A percentile compares a stretch with the other conserved stretches of the same genome.
Conservation (phyloP, 1,140 invertebrate species). For the Antheraea mylitta region DNA sequence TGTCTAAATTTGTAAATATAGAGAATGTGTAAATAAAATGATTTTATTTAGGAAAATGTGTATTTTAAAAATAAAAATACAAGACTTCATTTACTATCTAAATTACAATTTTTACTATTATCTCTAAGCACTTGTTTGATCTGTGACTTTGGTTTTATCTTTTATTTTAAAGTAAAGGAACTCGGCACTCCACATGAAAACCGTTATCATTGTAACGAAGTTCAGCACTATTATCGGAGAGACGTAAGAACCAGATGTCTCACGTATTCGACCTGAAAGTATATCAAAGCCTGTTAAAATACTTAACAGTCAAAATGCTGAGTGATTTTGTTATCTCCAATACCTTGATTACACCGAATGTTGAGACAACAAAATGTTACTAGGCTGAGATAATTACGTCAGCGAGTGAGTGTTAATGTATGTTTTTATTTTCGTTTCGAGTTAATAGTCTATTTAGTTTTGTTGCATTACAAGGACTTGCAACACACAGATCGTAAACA, state of each 20-base stretch:
- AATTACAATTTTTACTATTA: conserved; percentile 6
- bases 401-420: too few relatives aligned
- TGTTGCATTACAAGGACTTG: too few relatives aligned
- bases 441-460: too few relatives aligned
- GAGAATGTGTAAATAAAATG: conserved; percentile 1
- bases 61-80: conserved; percentile 2
- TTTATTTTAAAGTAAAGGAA: conserved; percentile 62
- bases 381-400: too few relatives aligned
- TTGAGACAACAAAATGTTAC: too few relatives aligned
- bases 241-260: conserved; percentile 64
- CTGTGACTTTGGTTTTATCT: conserved; percentile 32
- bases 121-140: conserved; percentile 16
- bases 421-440: too few relatives aligned
- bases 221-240: conserved; percentile 68
- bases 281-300: conserved; percentile 15
- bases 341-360: too few relatives aligned
- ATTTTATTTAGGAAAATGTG: not conserved
- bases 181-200: conserved; percentile 64
- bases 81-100: not conserved
- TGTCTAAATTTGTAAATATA: conserved; percentile 22
- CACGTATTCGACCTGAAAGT: conserved; percentile 67
- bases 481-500: too few relatives aligned
- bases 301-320: not conserved
- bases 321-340: too few relatives aligned
- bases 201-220: conserved; percentile 59